Evolutionary conservation across 1,140 invertebrate species (phyloP), one percentile per base, ranked within the genome.

Genomic region (Euglossa dilemma): DNA sequence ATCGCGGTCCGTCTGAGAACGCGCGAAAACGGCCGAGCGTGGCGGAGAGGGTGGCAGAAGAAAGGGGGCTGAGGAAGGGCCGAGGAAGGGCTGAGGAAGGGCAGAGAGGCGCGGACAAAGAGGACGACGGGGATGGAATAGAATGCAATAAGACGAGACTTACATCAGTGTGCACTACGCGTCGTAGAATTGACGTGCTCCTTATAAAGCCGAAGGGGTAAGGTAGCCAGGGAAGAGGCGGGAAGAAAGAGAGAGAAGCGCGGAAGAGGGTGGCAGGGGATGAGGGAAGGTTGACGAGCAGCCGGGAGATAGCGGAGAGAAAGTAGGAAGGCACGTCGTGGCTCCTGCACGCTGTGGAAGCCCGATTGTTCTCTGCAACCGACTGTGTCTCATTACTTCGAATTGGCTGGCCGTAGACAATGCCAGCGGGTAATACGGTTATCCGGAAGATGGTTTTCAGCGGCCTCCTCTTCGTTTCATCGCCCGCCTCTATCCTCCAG

Each of bases 311-410:
- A 88, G 77, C 54, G 11, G 36, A 47, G 85, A 84, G 80, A 85
- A 88, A 86, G 83, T 88, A 88, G 87, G 63, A 87, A 89, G 80
- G 87, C 86, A 89, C 87, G 87, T 89, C 87, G 83, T 80, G 87
- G 86, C 76, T 87, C 64, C 84, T 89, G 87, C 87, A 77, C 76
- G 80, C 77, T 50, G 45, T 69, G 59, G 85, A 83, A 86, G 84
- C 86, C 91, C 93, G 91, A 94, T 94, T 93, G 93, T 93, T 93
- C 93, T 93, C 88, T 85, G 90, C 90, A 91, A 91, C 89, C 91
- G 86, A 90, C 88, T 91, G 87, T 92, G 91, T 93, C 92, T 93
- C 93, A 93, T 94, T 94, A 94, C 93, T 93, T 94, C 91, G 89
- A 91, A 94, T 93, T 92, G 92, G 92, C 90, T 93, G 92, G 87